These are phyloP conservation scores for Bombus difficillimus DNA, from an alignment of 1,140 invertebrate species.

Conservation along the genomic window DNA sequence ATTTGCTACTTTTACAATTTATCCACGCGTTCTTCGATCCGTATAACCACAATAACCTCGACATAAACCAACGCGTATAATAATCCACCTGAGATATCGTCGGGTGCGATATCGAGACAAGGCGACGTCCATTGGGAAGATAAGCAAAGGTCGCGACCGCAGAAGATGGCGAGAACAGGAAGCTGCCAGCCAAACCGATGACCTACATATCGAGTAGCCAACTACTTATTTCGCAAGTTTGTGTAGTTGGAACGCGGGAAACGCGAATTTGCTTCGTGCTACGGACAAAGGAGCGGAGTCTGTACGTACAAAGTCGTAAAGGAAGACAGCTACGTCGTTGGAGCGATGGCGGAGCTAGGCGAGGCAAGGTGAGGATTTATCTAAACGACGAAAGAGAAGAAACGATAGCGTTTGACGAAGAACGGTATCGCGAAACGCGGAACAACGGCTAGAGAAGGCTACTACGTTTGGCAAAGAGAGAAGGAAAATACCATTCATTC, in stretches of 20 bases:
- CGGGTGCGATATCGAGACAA: no score
- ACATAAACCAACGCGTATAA: no score
- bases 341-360: no score
- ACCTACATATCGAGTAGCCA: conserved; percentile 27
- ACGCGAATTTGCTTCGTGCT: neutral
- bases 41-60: no score
- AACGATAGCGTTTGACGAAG: neutral
- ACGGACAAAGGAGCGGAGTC: conserved; percentile 7
- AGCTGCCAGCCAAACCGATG: neutral
- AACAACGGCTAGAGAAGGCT: no score
- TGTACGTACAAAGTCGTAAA: conserved; percentile 1
- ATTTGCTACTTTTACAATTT: no score
- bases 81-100: no score
- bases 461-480: no score
- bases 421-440: neutral
- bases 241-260: neutral
- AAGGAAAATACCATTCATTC: no score
- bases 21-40: no score
- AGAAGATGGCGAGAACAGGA: neutral
- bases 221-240: conserved; percentile 26
- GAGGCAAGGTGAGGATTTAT: conserved; percentile 10
- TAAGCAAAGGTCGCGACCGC: conserved; percentile 18
- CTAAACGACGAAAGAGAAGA: neutral
- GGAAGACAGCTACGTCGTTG: neutral
- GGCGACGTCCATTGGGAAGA: no score